phyloP scores from a whole-genome alignment of 2,888 invertebrate species.

The Melitaea athalia region DNA sequence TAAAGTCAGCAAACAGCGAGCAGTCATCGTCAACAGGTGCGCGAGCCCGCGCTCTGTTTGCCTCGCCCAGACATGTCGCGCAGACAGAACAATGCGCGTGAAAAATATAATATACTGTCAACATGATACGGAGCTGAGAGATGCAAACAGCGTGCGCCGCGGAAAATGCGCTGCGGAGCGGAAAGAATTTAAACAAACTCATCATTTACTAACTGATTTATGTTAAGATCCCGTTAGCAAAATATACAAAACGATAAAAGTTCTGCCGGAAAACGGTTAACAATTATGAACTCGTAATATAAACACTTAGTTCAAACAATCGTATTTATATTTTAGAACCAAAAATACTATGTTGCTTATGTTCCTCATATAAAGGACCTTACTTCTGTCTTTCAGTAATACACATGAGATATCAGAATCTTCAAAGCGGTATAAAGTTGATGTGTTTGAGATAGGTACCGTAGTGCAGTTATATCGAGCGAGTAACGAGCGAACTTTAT shows the following conservation, averaged over 20 bases:
- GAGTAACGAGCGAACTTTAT: neutral
- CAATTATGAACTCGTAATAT: neutral
- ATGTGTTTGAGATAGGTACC: neutral
- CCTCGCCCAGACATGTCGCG: slow-evolving; percentile 8
- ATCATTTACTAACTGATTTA: neutral
- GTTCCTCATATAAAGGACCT: neutral
- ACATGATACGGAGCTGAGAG: slow-evolving; percentile 12
- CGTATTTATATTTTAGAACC: neutral
- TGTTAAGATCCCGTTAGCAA: neutral
- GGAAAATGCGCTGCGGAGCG: neutral
- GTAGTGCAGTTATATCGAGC: neutral
- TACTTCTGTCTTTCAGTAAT: neutral
- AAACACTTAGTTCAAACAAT: too few species aligned
- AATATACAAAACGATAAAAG: too few species aligned
- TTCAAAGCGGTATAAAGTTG: neutral
- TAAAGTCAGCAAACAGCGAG: slow-evolving; percentile 1
- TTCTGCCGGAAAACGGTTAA: too few species aligned
- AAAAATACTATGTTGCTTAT: neutral
- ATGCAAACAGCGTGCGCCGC: slow-evolving; percentile 8
- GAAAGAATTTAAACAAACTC: neutral
- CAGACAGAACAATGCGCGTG: slow-evolving; percentile 18
- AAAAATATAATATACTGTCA: slow-evolving; percentile 8
- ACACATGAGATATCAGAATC: neutral
- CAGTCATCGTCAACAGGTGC: slow-evolving; percentile 13
- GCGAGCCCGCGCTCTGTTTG: slow-evolving; percentile 1